Evolutionary conservation across 64 coral and sea anemone species (phyloP).

Genomic region (Astreopora myriophthalma): DNA sequence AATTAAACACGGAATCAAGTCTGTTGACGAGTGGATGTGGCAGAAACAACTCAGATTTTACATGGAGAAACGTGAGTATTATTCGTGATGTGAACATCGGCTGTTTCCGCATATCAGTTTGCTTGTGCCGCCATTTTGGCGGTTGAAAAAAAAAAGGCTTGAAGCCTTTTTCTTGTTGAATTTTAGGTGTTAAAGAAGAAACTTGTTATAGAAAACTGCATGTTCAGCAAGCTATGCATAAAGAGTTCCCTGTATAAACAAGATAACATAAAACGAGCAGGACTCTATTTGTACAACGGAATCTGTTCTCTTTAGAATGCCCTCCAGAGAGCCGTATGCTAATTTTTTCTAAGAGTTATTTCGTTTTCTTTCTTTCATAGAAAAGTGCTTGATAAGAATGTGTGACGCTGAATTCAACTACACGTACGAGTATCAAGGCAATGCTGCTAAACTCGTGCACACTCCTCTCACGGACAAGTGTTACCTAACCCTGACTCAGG

Average conservation of each 20-base stretch:
- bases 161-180: too few relatives aligned
- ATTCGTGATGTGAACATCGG: too few relatives aligned
- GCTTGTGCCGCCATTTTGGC: too few relatives aligned
- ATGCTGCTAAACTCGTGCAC: slow-evolving; percentile 94
- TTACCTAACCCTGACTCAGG: slow-evolving; percentile 97
- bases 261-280: too few relatives aligned
- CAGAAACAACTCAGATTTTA: slow-evolving; percentile 99
- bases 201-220: too few relatives aligned
- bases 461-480: slow-evolving; percentile 99
- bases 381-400: slow-evolving; percentile 90
- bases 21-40: slow-evolving; percentile 94
- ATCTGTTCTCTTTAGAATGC: too few relatives aligned
- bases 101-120: too few relatives aligned
- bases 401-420: slow-evolving; percentile 96
- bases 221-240: too few relatives aligned
- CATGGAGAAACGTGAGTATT: slow-evolving; percentile 73
- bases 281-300: too few relatives aligned
- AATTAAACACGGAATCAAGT: slow-evolving; percentile 86
- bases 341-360: not conserved
- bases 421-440: slow-evolving; percentile 98
- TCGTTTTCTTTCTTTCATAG: slow-evolving; percentile 25
- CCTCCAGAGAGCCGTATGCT: too few relatives aligned
- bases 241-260: too few relatives aligned
- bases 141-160: not conserved
- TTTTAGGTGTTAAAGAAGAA: too few relatives aligned